Evolutionary conservation across 2,888 invertebrate species (phyloP).

Genomic region (Steinernema hermaphroditum): DNA sequence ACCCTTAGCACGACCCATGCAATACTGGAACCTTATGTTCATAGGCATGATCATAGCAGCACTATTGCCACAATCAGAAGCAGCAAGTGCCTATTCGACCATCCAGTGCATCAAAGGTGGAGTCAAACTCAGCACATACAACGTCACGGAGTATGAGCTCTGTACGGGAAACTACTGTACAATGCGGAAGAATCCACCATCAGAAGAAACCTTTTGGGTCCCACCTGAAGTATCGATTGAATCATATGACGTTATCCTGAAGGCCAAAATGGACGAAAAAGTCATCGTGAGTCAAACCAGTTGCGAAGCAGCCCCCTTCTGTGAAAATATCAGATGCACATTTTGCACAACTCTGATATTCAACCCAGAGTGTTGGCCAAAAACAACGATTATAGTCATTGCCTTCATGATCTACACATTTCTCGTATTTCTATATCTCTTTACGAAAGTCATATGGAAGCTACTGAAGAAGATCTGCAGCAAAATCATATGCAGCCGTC

Average conservation of each 20-base stretch:
- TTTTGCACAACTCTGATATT: constrained; percentile 21
- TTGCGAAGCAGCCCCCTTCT: neutral
- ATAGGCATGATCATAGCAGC: too few relatives aligned
- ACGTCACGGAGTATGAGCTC: neutral
- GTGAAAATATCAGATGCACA: constrained; percentile 31
- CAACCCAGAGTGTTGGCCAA: constrained; percentile 36
- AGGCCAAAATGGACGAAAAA: neutral
- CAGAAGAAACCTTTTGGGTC: constrained; percentile 19
- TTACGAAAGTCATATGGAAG: neutral
- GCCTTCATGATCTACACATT: neutral
- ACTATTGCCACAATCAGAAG: too few relatives aligned
- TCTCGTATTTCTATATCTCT: neutral
- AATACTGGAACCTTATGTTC: too few relatives aligned
- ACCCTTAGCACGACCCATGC: too few relatives aligned
- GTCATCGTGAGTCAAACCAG: neutral
- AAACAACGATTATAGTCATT: constrained; percentile 16
- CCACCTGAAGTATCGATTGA: constrained; percentile 11
- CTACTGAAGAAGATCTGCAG: neutral
- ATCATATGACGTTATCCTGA: neutral
- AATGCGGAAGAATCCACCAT: neutral
- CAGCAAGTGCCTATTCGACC: neutral
- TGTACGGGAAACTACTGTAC: constrained; percentile 29
- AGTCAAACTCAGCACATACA: neutral
- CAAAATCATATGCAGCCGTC: neutral
- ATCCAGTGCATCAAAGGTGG: neutral